Evolutionary conservation across 2,888 invertebrate species (phyloP).

Genomic region (Lycocerus yunnanus): DNA sequence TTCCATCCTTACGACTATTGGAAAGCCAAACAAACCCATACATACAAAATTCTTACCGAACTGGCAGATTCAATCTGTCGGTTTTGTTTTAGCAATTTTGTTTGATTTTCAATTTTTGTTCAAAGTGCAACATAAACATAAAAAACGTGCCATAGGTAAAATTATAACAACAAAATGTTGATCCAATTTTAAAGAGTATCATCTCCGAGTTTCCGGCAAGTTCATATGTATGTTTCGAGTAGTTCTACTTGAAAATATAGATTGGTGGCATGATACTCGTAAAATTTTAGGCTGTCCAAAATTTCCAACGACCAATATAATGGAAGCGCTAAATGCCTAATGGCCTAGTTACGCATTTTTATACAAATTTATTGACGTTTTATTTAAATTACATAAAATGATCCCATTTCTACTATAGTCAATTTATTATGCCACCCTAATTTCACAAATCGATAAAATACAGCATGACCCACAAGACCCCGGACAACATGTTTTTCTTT

Average conservation of each 20-base stretch:
- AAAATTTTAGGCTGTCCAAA: background rate
- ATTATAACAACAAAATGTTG: background rate
- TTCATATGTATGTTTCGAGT: constrained; percentile 1
- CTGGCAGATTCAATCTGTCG: background rate
- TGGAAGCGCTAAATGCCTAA: background rate
- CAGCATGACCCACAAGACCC: no score
- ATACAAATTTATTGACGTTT: background rate
- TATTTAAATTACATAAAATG: background rate
- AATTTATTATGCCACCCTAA: background rate
- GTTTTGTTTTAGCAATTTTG: background rate
- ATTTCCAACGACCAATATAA: background rate
- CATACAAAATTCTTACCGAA: background rate
- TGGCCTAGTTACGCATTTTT: background rate
- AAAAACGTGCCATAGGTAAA: background rate
- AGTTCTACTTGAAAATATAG: constrained; percentile 36
- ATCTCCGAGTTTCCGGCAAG: background rate
- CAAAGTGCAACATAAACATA: background rate
- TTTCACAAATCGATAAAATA: no score
- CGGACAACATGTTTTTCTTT: no score
- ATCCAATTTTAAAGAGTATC: constrained; percentile 20
- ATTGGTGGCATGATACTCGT: constrained; percentile 14
- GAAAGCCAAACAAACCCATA: background rate
- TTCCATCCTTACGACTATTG: background rate
- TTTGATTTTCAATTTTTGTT: background rate
- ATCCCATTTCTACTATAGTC: background rate